Conservation (phyloP, 2,888 invertebrate species). For the Tridacna crocea region DNA sequence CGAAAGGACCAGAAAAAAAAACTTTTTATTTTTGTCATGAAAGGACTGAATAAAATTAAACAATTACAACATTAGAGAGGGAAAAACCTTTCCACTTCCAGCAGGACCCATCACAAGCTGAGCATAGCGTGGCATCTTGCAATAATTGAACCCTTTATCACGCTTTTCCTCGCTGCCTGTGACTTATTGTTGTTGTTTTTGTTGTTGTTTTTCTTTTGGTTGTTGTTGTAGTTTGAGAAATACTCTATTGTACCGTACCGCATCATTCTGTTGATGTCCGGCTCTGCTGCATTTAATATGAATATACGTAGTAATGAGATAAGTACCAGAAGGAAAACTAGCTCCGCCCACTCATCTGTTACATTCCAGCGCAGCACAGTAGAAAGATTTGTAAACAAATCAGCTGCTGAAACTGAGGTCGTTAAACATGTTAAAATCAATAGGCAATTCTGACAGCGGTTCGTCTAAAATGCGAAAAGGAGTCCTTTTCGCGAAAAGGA, state of each 20-base stretch:
- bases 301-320: not conserved
- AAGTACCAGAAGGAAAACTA: not conserved
- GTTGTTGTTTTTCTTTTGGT: too few relatives aligned
- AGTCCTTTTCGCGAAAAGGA: too few relatives aligned
- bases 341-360: not conserved
- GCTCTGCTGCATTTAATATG: too few relatives aligned
- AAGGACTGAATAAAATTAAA: too few relatives aligned
- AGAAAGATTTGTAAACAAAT: not conserved
- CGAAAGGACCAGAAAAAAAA: not conserved
- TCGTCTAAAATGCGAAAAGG: too few relatives aligned
- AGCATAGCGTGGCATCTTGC: conserved; percentile 88
- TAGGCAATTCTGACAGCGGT: too few relatives aligned
- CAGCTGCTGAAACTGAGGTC: not conserved
- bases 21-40: too few relatives aligned
- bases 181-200: too few relatives aligned
- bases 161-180: not conserved
- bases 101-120: conserved; percentile 99
- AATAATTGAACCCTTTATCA: not conserved
- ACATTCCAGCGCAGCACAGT: not conserved
- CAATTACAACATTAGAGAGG: not conserved
- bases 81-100: conserved; percentile 95
- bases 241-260: not conserved
- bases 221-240: not conserved
- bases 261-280: not conserved
- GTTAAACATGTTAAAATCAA: too few relatives aligned